phyloP scores from a whole-genome alignment of 1,140 invertebrate species.

The Drosophila jambulina region DNA sequence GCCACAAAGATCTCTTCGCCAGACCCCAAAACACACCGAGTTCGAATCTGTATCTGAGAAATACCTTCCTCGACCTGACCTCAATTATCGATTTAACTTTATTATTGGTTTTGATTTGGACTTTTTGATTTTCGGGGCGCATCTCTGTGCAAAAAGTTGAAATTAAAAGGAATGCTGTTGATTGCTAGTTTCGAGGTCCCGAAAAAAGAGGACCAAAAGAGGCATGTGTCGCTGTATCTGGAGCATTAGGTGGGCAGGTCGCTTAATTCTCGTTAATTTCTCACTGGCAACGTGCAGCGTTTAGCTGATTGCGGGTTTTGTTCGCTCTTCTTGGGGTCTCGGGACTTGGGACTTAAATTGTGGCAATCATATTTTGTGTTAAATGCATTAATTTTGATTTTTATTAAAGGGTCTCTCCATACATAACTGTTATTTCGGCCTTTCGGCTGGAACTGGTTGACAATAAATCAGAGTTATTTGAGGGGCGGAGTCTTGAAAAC shows the following conservation, averaged over 20 bases:
- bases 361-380: slow-evolving; percentile 78
- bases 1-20: slow-evolving; percentile 27
- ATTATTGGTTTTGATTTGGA: slow-evolving; percentile 85
- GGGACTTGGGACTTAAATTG: slow-evolving; percentile 45
- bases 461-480: slow-evolving; percentile 53
- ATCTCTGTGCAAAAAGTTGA: slow-evolving; percentile 61
- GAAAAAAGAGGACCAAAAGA: slow-evolving; percentile 11
- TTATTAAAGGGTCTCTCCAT: slow-evolving; percentile 40
- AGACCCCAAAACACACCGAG: slow-evolving; percentile 11
- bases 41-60: slow-evolving; percentile 7
- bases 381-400: slow-evolving; percentile 58
- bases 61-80: slow-evolving; percentile 64
- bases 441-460: slow-evolving; percentile 47
- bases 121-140: slow-evolving; percentile 64
- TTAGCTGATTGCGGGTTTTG: slow-evolving; percentile 81
- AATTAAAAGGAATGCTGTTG: slow-evolving; percentile 84
- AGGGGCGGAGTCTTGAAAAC: background rate
- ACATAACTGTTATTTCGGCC: slow-evolving; percentile 55
- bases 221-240: slow-evolving; percentile 47
- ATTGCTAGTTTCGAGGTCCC: slow-evolving; percentile 51
- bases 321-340: background rate
- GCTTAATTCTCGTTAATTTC: slow-evolving; percentile 83
- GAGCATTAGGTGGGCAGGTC: slow-evolving; percentile 69
- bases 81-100: slow-evolving; percentile 85
- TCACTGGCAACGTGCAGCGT: slow-evolving; percentile 69